Evolutionary conservation across 2,888 invertebrate genomes (phyloP), one percentile per base, ranked within the genome.

Genomic region (Sminthurides aquaticus): DNA sequence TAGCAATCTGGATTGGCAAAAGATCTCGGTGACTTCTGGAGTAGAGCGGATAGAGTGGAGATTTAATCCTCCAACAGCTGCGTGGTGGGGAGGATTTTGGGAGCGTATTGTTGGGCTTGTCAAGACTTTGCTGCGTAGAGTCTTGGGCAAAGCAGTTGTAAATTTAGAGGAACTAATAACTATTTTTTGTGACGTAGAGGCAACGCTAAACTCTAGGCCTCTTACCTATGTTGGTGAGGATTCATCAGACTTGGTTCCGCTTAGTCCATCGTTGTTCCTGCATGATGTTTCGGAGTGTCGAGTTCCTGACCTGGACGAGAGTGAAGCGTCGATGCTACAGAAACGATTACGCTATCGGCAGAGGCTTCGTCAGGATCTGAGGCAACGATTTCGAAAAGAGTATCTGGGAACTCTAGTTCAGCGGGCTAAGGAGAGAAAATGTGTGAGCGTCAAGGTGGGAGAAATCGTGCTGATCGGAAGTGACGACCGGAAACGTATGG

Each of bases 1-100:
- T 70, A 79, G 79, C 68, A 81, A 81, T 75, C 79, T 82, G 1
- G 82, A 83, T 69, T 82, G 82, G 71, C 80, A 79, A 1, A 52
- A 54, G 28, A 54, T 61, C 29, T 3, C 3, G 27, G n/a, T n/a
- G 11, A 22, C 3, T 24, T 57, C 15, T 18, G 24, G 3, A 57
- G 63, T 57, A n/a, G n/a, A n/a, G n/a, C n/a, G n/a, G n/a, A n/a
- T n/a, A n/a, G n/a, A n/a, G n/a, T n/a, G n/a, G n/a, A 57, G 2
- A 27, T 63, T 63, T 26, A 63, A 63, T 28, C 57, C 63, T 48
- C 63, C 63, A 22, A 61, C n/a, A n/a, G n/a, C n/a, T n/a, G n/a
- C n/a, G n/a, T n/a, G n/a, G n/a, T n/a, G n/a, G n/a, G n/a, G n/a
- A n/a, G n/a, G n/a, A n/a, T n/a, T n/a, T n/a, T n/a, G n/a, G n/a